Base-by-base conservation (phyloP, 2,888 invertebrate genomes). In the Ryuthela nishihirai region DNA sequence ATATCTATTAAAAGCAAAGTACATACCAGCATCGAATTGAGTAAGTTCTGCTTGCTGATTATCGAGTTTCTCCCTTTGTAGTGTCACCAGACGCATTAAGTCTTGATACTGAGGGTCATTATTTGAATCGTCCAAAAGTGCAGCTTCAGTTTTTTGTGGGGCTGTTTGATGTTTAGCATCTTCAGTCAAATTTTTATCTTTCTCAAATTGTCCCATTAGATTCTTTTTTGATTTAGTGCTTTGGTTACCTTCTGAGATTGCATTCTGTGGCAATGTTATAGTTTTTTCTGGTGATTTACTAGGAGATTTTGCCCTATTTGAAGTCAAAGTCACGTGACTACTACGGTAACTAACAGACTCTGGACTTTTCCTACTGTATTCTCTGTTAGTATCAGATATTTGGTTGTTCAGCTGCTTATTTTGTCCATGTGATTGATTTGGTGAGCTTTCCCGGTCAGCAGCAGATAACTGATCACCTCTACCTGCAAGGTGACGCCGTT, bases 1-100 rank as follows among this genome's bases (percentile, higher is more conserved):
- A n/a, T n/a, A n/a, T n/a, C n/a, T n/a, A n/a, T n/a, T n/a, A n/a
- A n/a, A n/a, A n/a, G n/a, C n/a, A n/a, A n/a, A n/a, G n/a, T 2
- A 40, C 58, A 53, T 65, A 73, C 73, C 73, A 67, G 70, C 69
- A 55, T 71, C 70, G 40, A 69, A 68, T 81, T 92, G 90, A 55
- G 87, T 88, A 68, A 94, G 81, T 79, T 93, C 91, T 68, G 88
- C 85, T 76, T 93, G 92, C 72, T 93, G 94, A 68, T 83, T 83
- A 48, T 86, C 85, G 58, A 95, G 80, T 73, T 91, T 90, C 71
- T 94, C 93, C 62, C 91, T 81, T 75, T 94, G 94, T 73, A 86
- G 87, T 77, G 91, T 91, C 55, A 94, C 90, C 68, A 94, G 79
- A 58, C 88, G 85, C 60, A 93, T 82, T 63, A 94, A 80, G 76